These are phyloP conservation scores for Calameuta pallipes DNA, from an alignment of 2,888 invertebrate species.

Conservation along the genomic window DNA sequence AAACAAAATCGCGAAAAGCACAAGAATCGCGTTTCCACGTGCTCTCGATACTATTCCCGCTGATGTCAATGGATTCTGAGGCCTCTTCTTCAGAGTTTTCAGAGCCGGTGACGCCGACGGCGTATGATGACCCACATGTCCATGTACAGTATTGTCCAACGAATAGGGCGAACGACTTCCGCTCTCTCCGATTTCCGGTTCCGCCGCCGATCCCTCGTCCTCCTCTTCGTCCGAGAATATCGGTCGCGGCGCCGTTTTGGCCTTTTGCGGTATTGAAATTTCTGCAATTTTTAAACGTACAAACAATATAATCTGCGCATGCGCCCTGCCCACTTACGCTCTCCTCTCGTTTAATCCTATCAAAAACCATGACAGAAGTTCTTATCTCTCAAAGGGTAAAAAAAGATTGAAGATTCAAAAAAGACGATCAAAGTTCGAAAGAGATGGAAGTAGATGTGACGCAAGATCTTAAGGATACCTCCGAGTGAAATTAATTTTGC, in stretches of 20 bases:
- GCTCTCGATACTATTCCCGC: not conserved
- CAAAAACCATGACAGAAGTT: too few species aligned
- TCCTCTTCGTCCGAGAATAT: conserved; percentile 80
- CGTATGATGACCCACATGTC: conserved; percentile 50
- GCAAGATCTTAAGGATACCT: too few species aligned
- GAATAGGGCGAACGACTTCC: conserved; percentile 39
- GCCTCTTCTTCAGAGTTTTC: conserved; percentile 50
- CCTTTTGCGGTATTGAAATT: conserved; percentile 77
- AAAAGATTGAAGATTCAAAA: too few species aligned
- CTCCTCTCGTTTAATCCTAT: too few species aligned
- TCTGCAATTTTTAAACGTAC: conserved; percentile 67
- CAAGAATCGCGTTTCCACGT: not conserved
- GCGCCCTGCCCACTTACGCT: too few species aligned
- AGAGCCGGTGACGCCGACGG: conserved; percentile 43
- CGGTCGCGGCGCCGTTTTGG: conserved; percentile 45
- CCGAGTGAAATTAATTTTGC: too few species aligned
- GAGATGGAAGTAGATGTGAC: too few species aligned
- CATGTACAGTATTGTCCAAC: conserved; percentile 58
- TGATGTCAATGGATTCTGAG: conserved; percentile 10
- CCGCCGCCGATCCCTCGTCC: conserved; percentile 67
- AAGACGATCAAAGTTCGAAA: too few species aligned
- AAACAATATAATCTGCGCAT: not conserved
- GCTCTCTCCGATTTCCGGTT: conserved; percentile 61
- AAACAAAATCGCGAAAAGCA: not conserved
- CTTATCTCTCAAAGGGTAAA: too few species aligned